A percentile compares a stretch with the other conserved stretches of the same genome.
phyloP scores from a whole-genome alignment of 1,140 invertebrate genomes.

The Drosophila busckii region DNA sequence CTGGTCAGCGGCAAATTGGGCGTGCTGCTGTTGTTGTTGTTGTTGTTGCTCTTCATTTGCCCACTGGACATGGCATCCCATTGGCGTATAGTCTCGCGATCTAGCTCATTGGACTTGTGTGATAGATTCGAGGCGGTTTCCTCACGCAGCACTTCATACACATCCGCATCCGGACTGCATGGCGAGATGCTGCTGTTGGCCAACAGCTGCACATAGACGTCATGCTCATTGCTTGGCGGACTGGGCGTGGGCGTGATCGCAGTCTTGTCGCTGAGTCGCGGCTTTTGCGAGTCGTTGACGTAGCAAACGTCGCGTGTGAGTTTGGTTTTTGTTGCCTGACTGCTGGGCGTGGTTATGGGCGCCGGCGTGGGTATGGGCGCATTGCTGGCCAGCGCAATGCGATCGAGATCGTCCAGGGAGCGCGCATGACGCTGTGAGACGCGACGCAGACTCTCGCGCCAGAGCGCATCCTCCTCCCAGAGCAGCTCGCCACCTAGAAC shows the following conservation, averaged over 20 bases:
- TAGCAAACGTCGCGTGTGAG: constrained; percentile 85
- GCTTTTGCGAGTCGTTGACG: constrained; percentile 81
- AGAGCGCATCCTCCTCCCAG: constrained; percentile 90
- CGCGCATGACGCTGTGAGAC: constrained; percentile 89
- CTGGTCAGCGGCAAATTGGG: constrained; percentile 49
- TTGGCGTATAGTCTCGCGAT: constrained; percentile 90
- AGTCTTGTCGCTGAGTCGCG: constrained; percentile 33
- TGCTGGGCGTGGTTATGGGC: constrained; percentile 26
- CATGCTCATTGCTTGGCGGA: constrained; percentile 79
- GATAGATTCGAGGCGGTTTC: constrained; percentile 68
- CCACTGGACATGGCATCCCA: constrained; percentile 93
- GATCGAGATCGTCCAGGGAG: constrained; percentile 88
- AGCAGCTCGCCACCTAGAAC: constrained; percentile 83
- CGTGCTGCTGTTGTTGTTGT: constrained; percentile 2
- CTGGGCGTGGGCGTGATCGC: not conserved
- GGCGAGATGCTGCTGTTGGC: constrained; percentile 34
- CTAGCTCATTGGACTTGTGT: constrained; percentile 84
- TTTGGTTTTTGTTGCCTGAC: constrained; percentile 67
- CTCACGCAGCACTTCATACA: constrained; percentile 73
- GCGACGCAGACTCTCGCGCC: constrained; percentile 87
- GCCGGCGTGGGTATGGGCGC: constrained; percentile 22
- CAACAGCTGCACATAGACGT: constrained; percentile 82
- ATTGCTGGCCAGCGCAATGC: constrained; percentile 62
- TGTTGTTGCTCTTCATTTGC: constrained; percentile 80
- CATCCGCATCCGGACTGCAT: constrained; percentile 51